Percentiles rank a stretch among this genome's conserved stretches.
Evolutionary conservation across 2,888 invertebrate genomes (phyloP).

Genomic region (Lasioglossum lativentre): DNA sequence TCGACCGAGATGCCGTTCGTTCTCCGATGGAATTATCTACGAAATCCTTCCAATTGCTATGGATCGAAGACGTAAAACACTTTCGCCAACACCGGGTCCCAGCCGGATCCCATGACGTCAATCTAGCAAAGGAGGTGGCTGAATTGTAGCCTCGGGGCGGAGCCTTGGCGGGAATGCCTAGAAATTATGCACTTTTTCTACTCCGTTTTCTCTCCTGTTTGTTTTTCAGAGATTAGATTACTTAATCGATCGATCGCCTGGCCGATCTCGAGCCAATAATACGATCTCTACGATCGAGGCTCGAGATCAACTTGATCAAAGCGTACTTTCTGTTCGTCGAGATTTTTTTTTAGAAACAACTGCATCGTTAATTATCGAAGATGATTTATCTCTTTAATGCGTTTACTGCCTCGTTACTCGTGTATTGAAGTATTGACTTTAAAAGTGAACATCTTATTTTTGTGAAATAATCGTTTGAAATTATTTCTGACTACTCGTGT

Average conservation of each 20-base stretch:
- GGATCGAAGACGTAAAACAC: slow-evolving; percentile 40
- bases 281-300: not conserved
- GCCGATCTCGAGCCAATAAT: not conserved
- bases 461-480: not conserved
- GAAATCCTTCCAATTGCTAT: slow-evolving; percentile 13
- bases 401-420: not conserved
- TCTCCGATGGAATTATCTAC: slow-evolving; percentile 18
- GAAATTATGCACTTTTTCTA: slow-evolving; percentile 47
- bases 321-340: not conserved
- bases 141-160: slow-evolving; percentile 51
- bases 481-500: not conserved
- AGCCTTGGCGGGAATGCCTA: slow-evolving; percentile 58
- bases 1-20: slow-evolving; percentile 23
- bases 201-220: slow-evolving; percentile 15
- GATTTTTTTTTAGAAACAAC: not conserved
- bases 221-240: slow-evolving; percentile 8
- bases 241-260: slow-evolving; percentile 11
- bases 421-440: too few species aligned
- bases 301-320: not conserved
- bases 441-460: not conserved
- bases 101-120: not conserved
- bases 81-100: slow-evolving; percentile 35
- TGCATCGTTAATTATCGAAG: not conserved
- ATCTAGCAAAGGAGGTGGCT: slow-evolving; percentile 35
- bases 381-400: not conserved